Base-by-base conservation (phyloP, 2,113 vertebrate genomes). In the Pogonocichla stellata region DNA sequence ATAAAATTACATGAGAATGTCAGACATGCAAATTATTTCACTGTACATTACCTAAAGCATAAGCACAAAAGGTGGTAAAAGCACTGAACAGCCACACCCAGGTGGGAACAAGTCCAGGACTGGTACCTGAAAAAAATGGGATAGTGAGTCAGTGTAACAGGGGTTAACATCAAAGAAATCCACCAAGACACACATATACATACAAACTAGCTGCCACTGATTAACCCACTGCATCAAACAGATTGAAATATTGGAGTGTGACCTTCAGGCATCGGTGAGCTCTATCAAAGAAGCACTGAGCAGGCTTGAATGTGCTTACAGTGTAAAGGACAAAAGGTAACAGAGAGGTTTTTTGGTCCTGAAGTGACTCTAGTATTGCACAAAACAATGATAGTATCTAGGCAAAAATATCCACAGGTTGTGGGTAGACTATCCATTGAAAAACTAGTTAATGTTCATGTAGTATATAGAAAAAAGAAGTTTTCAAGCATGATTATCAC, bases 21-120 rank as follows among this genome's bases (percentile, higher is more conserved):
- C 33, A 75, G 36, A 65, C 2, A 5, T 61, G 26, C 25, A 64
- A 69, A 71, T 48, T 10, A 51, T 89, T 50, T 65, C 36, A 72
- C 34, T 33, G 48, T 93, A 96, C 66, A 71, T 97, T 97, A 98
- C 95, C 95, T 95, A 97, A 96, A 83, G 97, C 86, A 1, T 97
- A 98, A 91, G 96, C 96, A 93, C 95, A 97, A 79, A 97, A 97
- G 77, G 95, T 97, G 54, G 88, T 90, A 54, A 98, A 84, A 87
- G 95, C 91, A 93, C 97, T 94, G 95, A 98, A 96, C 42, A 94
- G 91, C 96, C 96, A 98, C 24, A 85, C 85, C 96, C 96, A 97
- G 29, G 88, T 83, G 53, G 95, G 97, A 95, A 97, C 92, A 89
- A 95, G 97, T 69, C 94, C 86, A 88, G 91, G 94, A 74, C 97